A percentile compares a stretch with the other conserved stretches of the same genome.
phyloP scores from a whole-genome alignment of 2,888 invertebrate species.

The Furcula furcula region DNA sequence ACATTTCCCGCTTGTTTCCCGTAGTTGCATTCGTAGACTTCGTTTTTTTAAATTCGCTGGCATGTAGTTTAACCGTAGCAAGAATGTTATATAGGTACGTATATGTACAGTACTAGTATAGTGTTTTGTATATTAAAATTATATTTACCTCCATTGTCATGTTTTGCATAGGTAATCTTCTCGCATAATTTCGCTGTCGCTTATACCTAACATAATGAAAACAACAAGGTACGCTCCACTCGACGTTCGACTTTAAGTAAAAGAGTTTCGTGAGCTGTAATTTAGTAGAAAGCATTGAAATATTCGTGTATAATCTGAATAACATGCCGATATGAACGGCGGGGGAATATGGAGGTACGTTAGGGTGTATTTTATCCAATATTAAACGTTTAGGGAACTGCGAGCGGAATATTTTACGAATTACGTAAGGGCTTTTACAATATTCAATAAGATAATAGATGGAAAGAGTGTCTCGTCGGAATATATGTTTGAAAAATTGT shows the following conservation, averaged over 20 bases:
- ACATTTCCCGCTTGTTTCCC: too few relatives aligned
- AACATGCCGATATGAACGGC: constrained; percentile 82
- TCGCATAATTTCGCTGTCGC: constrained; percentile 28
- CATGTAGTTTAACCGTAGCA: too few relatives aligned
- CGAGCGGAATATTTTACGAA: constrained; percentile 73
- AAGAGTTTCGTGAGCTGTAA: constrained; percentile 78
- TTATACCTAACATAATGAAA: constrained; percentile 38
- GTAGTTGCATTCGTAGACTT: too few relatives aligned
- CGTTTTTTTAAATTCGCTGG: too few relatives aligned
- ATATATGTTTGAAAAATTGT: constrained; percentile 20
- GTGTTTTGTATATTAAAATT: too few relatives aligned
- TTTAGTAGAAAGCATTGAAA: constrained; percentile 82
- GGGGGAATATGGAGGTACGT: constrained; percentile 72
- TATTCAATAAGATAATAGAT: constrained; percentile 70
- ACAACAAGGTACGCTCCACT: constrained; percentile 38
- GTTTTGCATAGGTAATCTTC: constrained; percentile 7
- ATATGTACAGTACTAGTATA: too few relatives aligned
- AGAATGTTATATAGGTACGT: too few relatives aligned
- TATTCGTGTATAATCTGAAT: constrained; percentile 82
- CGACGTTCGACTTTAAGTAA: constrained; percentile 66
- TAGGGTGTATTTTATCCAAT: constrained; percentile 79
- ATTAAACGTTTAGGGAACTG: constrained; percentile 76
- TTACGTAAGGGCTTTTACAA: constrained; percentile 67
- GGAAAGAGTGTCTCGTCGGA: constrained; percentile 43
- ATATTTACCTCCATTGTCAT: background rate